Evolutionary conservation across 1,140 invertebrate species (phyloP), one percentile per base, ranked within the genome.

Genomic region (Littorina saxatilis): DNA sequence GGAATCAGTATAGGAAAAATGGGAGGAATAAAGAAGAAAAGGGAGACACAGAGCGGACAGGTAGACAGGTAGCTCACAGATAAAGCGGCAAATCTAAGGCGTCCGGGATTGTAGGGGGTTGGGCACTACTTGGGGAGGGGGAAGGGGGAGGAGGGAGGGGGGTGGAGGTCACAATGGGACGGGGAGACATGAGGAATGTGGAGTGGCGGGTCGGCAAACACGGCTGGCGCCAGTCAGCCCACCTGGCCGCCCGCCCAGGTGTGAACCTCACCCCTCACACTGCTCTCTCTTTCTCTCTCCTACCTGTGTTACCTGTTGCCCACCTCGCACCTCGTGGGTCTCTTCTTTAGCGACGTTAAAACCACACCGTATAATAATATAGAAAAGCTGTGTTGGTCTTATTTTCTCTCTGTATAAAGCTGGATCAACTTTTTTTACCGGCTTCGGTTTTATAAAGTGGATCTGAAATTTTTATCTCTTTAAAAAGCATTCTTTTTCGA

Each of bases 211-310:
- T 78, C 76, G 50, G 55, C 76, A 78, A 78, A 78, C 76, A 78
- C 32, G 29, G 55, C 76, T 78, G 76, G 76, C 76, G 76, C 76
- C 76, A 78, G 76, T 20, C 76, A 78, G 76, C 37, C 76, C 76
- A 78, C 76, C 76, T 78, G 76, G 76, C 76, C 55, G 52, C 52
- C 76, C 76, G 76, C 76, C 76, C 76, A 78, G 76, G 76, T 78
- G 76, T 78, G 76, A 78, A 78, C 52, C 76, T 78, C 39, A 20
- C 66, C 29, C 55, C 55, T 32, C 55, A 32, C 76, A 27, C 43
- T 63, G 35, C 76, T 52, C 55, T 29, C 74, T 37, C 32, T 29
- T 23, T 50, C 32, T 50, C 55, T 27, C 39, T 74, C 40, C 39
- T n/a, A 27, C 32, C 27, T 27, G 32, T 37, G 66, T 70, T 70